Evolutionary conservation across 2,113 vertebrate genomes (phyloP), one percentile per base, ranked within the genome.

Genomic region (Amia ocellicauda): DNA sequence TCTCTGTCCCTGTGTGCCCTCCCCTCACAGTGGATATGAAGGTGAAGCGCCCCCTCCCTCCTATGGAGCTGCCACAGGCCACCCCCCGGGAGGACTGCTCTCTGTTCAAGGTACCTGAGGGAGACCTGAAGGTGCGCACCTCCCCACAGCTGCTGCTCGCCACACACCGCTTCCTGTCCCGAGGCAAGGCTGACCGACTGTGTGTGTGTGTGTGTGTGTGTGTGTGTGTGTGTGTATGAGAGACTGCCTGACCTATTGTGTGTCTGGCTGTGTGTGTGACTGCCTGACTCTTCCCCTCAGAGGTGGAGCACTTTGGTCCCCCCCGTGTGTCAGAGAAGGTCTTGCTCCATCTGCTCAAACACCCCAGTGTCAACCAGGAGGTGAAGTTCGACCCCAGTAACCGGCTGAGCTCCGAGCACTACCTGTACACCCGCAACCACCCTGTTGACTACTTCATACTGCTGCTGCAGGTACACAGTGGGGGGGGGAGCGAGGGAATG

Each of bases 401-500:
- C 81, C 88, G 91, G 0, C 78, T 91, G 62, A 91, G 91, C 8
- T 66, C 90, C 0, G 86, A 82, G 17, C 94, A 96, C 70, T 96
- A 93, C 71, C 83, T 96, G 47, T 96, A 94, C 81, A 92, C 91
- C 9, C 91, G 93, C 47, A 94, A 94, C 83, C 90, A 85, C 74
- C 93, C 93, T 0, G 94, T 94, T 68, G 93, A 96, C 64, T 96
- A 95, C 50, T 96, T 96, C 78, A 85, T 95, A 60, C 90, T 96
- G 73, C 86, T 96, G 76, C 83, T 96, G 79, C 94, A 96, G 92
- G 94, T 95, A 41, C 2, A 53, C 27, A 0, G 13, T n/a, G 8
- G 8, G 3, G 43, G 13, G 20, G 24, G 9, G 52, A 52, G 40
- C 7, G 24, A 2, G 14, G 22, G 24, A n/a, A n/a, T 24, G 7